Percentiles rank a stretch among this genome's conserved stretches.
Conservation (phyloP, 2,113 vertebrate genomes). For the Chitala chitala region DNA sequence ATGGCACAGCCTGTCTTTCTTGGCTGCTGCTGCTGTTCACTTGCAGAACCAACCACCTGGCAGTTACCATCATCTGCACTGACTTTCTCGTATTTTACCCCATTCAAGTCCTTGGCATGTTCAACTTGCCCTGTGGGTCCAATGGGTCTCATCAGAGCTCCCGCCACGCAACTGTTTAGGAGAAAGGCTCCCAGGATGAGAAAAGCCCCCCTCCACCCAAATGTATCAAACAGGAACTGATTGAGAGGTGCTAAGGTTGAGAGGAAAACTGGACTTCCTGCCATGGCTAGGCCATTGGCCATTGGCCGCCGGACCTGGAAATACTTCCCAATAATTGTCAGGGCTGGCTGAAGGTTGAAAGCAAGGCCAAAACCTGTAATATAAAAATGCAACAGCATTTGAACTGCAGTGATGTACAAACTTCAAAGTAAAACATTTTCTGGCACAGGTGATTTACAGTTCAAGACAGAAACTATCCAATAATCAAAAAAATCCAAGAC, state of each 20-base stretch:
- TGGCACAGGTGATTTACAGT: too few species aligned
- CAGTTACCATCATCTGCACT: not conserved
- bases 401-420: not conserved
- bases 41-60: not conserved
- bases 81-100: slow-evolving; percentile 18
- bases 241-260: slow-evolving; percentile 72
- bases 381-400: not conserved
- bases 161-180: slow-evolving; percentile 70
- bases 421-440: not conserved
- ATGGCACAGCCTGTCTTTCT: slow-evolving; percentile 44
- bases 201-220: slow-evolving; percentile 77
- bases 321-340: slow-evolving; percentile 75
- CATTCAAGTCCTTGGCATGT: slow-evolving; percentile 23
- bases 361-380: slow-evolving; percentile 69
- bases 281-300: slow-evolving; percentile 70
- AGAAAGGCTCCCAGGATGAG: slow-evolving; percentile 67
- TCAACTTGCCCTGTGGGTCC: slow-evolving; percentile 32
- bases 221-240: slow-evolving; percentile 70
- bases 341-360: slow-evolving; percentile 74
- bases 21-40: slow-evolving; percentile 25
- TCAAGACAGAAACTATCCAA: too few species aligned
- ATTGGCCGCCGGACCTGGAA: slow-evolving; percentile 69
- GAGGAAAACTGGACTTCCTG: slow-evolving; percentile 68
- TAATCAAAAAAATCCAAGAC: too few species aligned
- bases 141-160: slow-evolving; percentile 71